Evolutionary conservation across 1,140 invertebrate genomes (phyloP).

Genomic region (Marisa cornuarietis): DNA sequence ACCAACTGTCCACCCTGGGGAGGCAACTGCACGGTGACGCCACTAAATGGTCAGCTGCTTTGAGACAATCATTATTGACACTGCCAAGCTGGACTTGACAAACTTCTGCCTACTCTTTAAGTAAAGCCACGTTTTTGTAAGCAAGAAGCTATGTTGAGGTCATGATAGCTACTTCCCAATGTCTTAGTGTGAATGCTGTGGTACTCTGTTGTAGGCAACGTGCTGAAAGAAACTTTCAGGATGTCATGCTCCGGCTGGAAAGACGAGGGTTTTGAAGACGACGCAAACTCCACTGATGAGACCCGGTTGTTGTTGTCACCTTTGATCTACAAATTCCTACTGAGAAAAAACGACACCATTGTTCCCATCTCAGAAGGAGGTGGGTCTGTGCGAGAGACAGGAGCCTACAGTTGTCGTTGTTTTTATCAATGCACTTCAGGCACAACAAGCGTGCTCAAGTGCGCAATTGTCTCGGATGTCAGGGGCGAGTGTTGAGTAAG

Average conservation of each 20-base stretch:
- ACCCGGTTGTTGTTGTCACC: not conserved
- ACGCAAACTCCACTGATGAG: not conserved
- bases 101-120: no score
- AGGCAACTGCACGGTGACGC: not conserved
- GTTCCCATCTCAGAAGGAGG: not conserved
- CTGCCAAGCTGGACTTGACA: no score
- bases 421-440: no score
- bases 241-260: not conserved
- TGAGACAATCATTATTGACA: no score
- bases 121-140: no score
- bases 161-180: not conserved
- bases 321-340: constrained; percentile 7
- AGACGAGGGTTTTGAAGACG: not conserved
- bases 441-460: not conserved
- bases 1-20: constrained; percentile 5
- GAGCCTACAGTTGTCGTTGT: no score
- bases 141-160: no score
- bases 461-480: no score
- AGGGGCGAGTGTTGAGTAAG: no score
- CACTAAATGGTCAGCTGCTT: not conserved
- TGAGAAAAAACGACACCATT: constrained; percentile 4
- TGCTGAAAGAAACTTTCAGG: not conserved
- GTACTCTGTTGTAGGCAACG: not conserved
- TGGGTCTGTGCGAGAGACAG: no score
- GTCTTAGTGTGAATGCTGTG: not conserved